These are phyloP conservation scores for human (Homo sapiens) DNA, from an alignment of 2,113 vertebrate genomes.

Conservation along the genomic window DNA sequence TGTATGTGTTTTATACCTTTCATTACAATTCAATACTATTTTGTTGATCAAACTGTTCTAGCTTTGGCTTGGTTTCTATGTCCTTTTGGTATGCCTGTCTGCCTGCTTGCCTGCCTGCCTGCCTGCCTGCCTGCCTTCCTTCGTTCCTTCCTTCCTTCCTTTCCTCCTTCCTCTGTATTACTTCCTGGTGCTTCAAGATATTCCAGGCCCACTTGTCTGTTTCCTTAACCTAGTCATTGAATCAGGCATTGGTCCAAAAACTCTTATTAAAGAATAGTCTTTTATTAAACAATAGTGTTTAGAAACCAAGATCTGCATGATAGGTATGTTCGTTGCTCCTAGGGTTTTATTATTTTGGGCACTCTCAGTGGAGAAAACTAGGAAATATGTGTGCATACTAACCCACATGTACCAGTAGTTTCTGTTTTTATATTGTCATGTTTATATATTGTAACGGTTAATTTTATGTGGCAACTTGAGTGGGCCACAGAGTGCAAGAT, in stretches of 20 bases:
- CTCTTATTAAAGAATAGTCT: neutral
- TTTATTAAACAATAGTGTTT: neutral
- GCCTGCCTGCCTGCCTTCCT: too few relatives aligned
- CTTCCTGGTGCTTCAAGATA: neutral
- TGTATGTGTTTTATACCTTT: neutral
- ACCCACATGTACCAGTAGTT: neutral
- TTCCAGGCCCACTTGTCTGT: neutral
- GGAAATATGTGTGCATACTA: neutral
- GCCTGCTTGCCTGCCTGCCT: too few relatives aligned
- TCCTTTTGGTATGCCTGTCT: neutral
- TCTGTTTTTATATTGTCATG: neutral
- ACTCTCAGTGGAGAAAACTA: neutral
- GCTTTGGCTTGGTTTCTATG: neutral
- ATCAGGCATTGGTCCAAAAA: neutral
- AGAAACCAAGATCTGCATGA: neutral
- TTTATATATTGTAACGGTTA: neutral
- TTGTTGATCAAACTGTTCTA: neutral
- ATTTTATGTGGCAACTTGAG: neutral
- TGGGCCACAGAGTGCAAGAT: accelerated
- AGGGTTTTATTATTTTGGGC: neutral
- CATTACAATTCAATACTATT: neutral
- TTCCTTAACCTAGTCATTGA: neutral
- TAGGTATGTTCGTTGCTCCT: neutral
- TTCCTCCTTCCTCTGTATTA: neutral
- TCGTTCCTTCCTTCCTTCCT: neutral